Percentiles rank a stretch among this genome's conserved stretches.
phyloP scores from a whole-genome alignment of 2,888 invertebrate species.

The Panopea generosa region DNA sequence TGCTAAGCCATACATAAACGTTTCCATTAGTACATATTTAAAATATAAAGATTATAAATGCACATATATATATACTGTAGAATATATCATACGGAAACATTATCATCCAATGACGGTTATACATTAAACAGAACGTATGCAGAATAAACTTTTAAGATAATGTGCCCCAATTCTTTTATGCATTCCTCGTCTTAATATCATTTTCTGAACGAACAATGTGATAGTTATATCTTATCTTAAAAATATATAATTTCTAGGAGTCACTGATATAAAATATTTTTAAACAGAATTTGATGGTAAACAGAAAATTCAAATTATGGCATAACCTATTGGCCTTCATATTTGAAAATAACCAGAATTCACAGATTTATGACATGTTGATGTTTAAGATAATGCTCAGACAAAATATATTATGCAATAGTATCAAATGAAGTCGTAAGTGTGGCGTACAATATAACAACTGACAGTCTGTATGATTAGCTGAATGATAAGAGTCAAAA shows the following conservation, averaged over 20 bases:
- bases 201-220: no score
- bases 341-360: constrained; percentile 47
- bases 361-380: constrained; percentile 36
- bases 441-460: constrained; percentile 20
- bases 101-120: no score
- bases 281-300: constrained; percentile 19
- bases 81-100: no score
- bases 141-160: no score
- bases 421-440: constrained; percentile 22
- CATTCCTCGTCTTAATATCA: no score
- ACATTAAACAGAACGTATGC: no score
- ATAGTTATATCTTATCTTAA: constrained; percentile 5
- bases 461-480: constrained; percentile 36
- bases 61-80: no score
- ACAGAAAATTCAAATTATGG: constrained; percentile 35
- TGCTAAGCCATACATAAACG: no score
- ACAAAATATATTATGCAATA: constrained; percentile 39
- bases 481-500: constrained; percentile 5
- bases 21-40: no score
- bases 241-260: constrained; percentile 1
- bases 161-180: no score
- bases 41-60: no score
- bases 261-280: constrained; percentile 7
- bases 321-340: constrained; percentile 35
- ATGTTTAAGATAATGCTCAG: constrained; percentile 38